Evolutionary conservation across 1,140 invertebrate genomes (phyloP).

Genomic region (Drosophila equinoxialis): DNA sequence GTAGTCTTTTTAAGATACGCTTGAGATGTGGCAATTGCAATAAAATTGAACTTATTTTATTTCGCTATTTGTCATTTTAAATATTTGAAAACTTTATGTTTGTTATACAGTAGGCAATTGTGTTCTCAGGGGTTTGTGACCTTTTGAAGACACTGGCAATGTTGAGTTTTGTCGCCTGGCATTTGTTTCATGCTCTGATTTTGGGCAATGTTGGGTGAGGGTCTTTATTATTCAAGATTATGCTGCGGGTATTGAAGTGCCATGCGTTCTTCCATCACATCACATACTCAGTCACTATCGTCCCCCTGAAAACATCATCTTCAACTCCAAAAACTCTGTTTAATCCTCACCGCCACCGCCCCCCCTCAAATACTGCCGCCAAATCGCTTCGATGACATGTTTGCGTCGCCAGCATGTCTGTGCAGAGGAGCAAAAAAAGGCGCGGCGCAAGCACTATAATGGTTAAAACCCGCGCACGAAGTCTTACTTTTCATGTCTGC

Average conservation of each 20-base stretch:
- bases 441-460: slow-evolving; percentile 42
- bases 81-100: too few relatives aligned
- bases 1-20: too few relatives aligned
- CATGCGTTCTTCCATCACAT: slow-evolving; percentile 31
- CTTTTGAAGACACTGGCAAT: not conserved
- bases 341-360: slow-evolving; percentile 9
- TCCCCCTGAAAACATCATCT: slow-evolving; percentile 17
- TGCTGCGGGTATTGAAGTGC: slow-evolving; percentile 71
- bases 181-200: not conserved
- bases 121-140: not conserved
- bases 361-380: not conserved
- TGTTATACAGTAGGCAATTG: too few relatives aligned
- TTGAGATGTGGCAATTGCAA: too few relatives aligned
- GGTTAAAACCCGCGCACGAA: slow-evolving; percentile 36
- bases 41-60: too few relatives aligned
- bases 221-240: slow-evolving; percentile 78
- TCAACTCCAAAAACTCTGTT: not conserved
- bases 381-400: slow-evolving; percentile 70
- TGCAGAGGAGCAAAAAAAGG: slow-evolving; percentile 33
- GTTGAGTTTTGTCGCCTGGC: slow-evolving; percentile 15
- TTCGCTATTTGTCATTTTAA: too few relatives aligned
- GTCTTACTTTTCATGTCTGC: slow-evolving; percentile 32
- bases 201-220: slow-evolving; percentile 22
- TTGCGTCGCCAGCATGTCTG: slow-evolving; percentile 79
- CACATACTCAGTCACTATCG: slow-evolving; percentile 32